Base-by-base conservation (phyloP, 1,140 invertebrate species). In the Antheraea mylitta region DNA sequence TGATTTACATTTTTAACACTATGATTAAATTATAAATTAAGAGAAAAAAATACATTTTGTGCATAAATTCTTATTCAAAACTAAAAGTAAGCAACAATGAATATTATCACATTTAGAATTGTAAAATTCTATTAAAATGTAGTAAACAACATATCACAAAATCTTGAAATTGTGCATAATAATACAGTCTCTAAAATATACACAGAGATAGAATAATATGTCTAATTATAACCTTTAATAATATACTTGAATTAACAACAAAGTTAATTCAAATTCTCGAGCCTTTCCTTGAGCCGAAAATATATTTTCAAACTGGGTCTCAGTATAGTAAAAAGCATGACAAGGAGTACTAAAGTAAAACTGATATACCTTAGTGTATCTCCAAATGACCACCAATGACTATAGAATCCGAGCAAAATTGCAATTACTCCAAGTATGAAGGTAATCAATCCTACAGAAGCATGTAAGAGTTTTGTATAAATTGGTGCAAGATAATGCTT, bases 401-500 rank as follows among this genome's bases (percentile, higher is more conserved):
- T 91, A 67, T 88, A 92, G 19, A 81, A 79, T 7, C 83, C 89
- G 18, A 92, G 71, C 63, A 87, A 81, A 63, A 92, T 92, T 9
- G 88, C 80, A 16, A 89, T 81, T 9, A 87, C 73, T 18, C 91
- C 92, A 38, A 92, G 72, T 16, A 79, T 72, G 73, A 91, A 90
- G n/a, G 91, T 92, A 11, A 90, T 18, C 5, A 92, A 64, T 62
- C 92, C 92, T 37, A 86, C 73, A 42, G 76, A 80, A 36, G 87
- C 85, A 81, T 93, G 92, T 30, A 92, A 60, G 0, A 92, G 68
- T 77, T 93, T 93, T 30, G 85, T 91, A 67, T 90, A 92, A 59
- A 92, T 85, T 18, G 92, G 90, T 30, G 92, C 82, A 30, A 91
- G 73, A 58, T 87, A 91, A 38, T 90, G 60, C 75, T 92, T 93